Evolutionary conservation across 2,113 vertebrate species (phyloP), one percentile per base, ranked within the genome.

Genomic region (Pachycephala philippinensis): DNA sequence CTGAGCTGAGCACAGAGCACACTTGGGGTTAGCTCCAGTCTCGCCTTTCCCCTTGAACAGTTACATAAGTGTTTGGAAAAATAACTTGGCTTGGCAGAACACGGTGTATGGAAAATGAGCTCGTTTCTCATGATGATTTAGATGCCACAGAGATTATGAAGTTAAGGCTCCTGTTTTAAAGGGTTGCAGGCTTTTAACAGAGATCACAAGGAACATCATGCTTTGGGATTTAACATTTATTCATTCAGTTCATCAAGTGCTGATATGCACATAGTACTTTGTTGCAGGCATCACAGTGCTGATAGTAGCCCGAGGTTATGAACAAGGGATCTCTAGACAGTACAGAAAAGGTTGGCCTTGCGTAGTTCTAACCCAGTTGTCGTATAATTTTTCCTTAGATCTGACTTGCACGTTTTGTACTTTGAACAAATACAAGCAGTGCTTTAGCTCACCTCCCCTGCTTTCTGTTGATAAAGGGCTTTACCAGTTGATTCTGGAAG

Each of bases 211-310:
- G 63, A 97, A 89, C 49, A 74, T 66, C 22, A 15, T 84, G 37
- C 82, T 93, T 64, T 93, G 79, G 93, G 56, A 95, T 94, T 96
- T 95, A 95, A 39, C 80, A 88, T 95, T 87, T 96, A 84, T 80
- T 87, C 95, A 80, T 94, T 74, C 82, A 54, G 45, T 78, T 95
- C 70, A 94, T 95, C 81, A 95, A 71, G 49, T 84, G 37, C 81
- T 68, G 93, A 87, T 90, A 82, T n/a, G 83, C 87, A 60, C 90
- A 60, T 22, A 90, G 65, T 75, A 80, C 96, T 97, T 96, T 97
- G 89, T 95, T 96, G 95, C 69, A 89, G 78, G 80, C 54, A 71
- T 94, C 84, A 90, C 63, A 76, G 80, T 65, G 80, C 83, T 96
- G 77, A n/a, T 47, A 93, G 52, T 91, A 94, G 84, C 91, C 85